These are phyloP conservation scores for Glossophaga mutica DNA, from an alignment of 2,797 vertebrate genomes.

Conservation along the genomic window DNA sequence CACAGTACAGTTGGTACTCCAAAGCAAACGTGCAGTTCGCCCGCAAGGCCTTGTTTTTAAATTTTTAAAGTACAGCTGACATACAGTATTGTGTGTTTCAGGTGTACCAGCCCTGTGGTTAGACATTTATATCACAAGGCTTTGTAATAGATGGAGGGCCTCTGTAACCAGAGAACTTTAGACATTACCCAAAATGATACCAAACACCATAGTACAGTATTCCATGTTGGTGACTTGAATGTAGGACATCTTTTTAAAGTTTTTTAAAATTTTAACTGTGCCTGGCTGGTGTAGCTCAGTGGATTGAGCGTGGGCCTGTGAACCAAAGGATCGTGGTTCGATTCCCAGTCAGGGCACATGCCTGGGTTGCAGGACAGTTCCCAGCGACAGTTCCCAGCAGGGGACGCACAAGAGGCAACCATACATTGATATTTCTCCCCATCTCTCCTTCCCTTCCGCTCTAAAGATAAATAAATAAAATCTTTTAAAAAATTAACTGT, in stretches of 20 bases:
- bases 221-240: constrained; percentile 14
- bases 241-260: background rate
- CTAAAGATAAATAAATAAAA: no score
- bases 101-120: background rate
- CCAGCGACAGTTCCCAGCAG: no score
- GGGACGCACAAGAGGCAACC: no score
- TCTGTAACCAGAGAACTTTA: background rate
- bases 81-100: background rate
- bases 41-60: background rate
- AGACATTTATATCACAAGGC: background rate
- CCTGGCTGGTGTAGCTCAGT: no score
- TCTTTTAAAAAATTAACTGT: background rate
- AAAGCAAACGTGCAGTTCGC: constrained; percentile 34
- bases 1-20: background rate
- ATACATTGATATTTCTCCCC: no score
- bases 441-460: no score
- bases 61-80: background rate
- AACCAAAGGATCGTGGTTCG: no score
- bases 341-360: no score
- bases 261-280: background rate
- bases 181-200: background rate
- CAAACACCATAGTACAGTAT: background rate
- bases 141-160: background rate
- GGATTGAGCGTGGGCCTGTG: no score
- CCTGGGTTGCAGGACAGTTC: no score